These are phyloP conservation scores for Drosophila pegasa DNA, from an alignment of 2,888 invertebrate genomes.

Conservation along the genomic window DNA sequence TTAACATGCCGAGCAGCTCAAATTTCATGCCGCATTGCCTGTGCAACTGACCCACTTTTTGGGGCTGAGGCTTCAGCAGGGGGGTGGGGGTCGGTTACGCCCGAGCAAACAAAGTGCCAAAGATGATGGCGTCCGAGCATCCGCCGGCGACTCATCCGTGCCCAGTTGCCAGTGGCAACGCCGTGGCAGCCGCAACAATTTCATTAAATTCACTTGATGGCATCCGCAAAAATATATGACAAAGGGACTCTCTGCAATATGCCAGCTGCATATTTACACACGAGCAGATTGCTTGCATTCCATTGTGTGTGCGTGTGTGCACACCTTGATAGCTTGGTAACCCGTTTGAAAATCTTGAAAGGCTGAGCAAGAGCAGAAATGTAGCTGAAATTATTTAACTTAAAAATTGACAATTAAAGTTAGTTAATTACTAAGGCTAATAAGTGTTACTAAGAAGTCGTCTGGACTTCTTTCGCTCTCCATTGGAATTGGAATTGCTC, in stretches of 20 bases:
- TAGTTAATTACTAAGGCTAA: background rate
- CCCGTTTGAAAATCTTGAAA: conserved; percentile 27
- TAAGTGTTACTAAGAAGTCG: background rate
- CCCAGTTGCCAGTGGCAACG: conserved; percentile 58
- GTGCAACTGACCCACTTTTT: conserved; percentile 57
- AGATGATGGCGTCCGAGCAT: conserved; percentile 24
- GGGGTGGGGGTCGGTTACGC: conserved; percentile 11
- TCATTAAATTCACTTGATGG: conserved; percentile 65
- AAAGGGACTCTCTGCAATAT: conserved; percentile 57
- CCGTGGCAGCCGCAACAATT: conserved; percentile 72
- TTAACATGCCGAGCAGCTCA: conserved; percentile 67
- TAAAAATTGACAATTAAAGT: too few relatives aligned
- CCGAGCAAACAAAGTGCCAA: conserved; percentile 51
- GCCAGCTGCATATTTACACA: conserved; percentile 45
- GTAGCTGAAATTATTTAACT: too few relatives aligned
- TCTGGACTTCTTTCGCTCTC: conserved; percentile 5
- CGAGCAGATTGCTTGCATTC: conserved; percentile 26
- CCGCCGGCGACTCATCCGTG: conserved; percentile 35
- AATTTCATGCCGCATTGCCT: conserved; percentile 78
- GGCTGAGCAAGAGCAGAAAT: too few relatives aligned
- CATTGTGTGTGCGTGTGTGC: background rate
- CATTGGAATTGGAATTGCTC: conserved; percentile 32
- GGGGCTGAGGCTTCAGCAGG: conserved; percentile 15
- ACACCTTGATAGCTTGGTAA: conserved; percentile 2
- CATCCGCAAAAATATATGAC: conserved; percentile 61